Base-by-base conservation (phyloP, 2,888 invertebrate genomes). In the Diaperis boleti region DNA sequence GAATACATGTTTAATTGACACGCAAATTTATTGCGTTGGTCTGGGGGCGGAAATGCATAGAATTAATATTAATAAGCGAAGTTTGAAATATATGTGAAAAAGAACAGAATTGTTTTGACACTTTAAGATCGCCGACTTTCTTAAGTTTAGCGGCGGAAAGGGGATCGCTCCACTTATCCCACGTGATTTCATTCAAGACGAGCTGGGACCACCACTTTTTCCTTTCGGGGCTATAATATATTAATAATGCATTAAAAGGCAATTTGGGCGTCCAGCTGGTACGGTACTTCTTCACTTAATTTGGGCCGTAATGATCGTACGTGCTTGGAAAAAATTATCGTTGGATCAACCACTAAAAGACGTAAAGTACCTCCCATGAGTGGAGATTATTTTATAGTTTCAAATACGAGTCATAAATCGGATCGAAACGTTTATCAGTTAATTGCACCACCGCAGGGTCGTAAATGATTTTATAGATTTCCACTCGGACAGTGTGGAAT, bases 391-490 rank as follows among this genome's bases (percentile, higher is more conserved):
- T 42, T 42, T 55, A 37, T 22, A 31, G 22, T 18, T 57, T 22
- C 31, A 33, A 44, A 13, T 45, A 35, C 15, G 10, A 45, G 20
- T 18, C 39, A 47, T 57, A 57, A 57, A 57, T 57, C 15, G 4
- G 35, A 14, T 47, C 26, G 47, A 22, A 47, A 47, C 57, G 57
- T 47, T 57, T 57, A 57, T 57, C 57, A 57, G 57, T 57, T 57
- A 57, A 57, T 57, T 57, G 57, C 47, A 57, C 37, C 57, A 57
- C 57, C 47, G 39, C 57, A 22, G 39, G 17, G 47, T 35, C 47
- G 45, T 57, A 45, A 57, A 57, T 37, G 37, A 57, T 57, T 57
- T 57, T 57, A 57, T 57, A 47, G 57, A 57, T 57, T 26, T 57
- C 47, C 29, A 56, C 56, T 33, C 44, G 41, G 56, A 37, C 54